Conservation (phyloP, 2,888 invertebrate genomes). For the Oconnorella tubifera region DNA sequence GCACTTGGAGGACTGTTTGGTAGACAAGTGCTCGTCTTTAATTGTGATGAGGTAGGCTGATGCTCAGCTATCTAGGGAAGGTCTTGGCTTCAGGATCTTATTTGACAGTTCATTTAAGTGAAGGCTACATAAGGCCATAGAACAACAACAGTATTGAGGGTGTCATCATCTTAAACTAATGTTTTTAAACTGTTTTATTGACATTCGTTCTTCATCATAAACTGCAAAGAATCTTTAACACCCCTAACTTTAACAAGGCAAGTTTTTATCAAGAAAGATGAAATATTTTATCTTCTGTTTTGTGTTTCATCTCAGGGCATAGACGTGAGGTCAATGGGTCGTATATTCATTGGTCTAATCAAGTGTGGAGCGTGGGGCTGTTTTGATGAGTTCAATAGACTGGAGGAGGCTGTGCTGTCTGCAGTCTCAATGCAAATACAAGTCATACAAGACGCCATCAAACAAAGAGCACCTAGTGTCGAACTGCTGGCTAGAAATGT, state of each 20-base stretch:
- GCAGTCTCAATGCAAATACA: conserved; percentile 92
- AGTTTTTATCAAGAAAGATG: too few relatives aligned
- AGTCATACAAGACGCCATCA: conserved; percentile 78
- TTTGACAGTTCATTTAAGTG: too few relatives aligned
- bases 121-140: too few relatives aligned
- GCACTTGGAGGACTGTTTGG: conserved; percentile 77
- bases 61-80: too few relatives aligned
- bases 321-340: conserved; percentile 88
- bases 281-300: too few relatives aligned
- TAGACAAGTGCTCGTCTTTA: conserved; percentile 64
- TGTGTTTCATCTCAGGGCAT: conserved; percentile 81
- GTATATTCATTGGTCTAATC: conserved; percentile 87
- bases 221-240: too few relatives aligned
- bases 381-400: conserved; percentile 97
- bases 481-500: conserved; percentile 59
- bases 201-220: too few relatives aligned
- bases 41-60: conserved; percentile 86
- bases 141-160: too few relatives aligned
- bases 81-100: too few relatives aligned
- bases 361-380: conserved; percentile 87
- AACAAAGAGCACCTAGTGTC: conserved; percentile 60
- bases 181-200: too few relatives aligned
- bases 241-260: too few relatives aligned
- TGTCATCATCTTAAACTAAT: too few relatives aligned
- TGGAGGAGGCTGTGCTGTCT: conserved; percentile 89